phyloP scores from a whole-genome alignment of 1,140 invertebrate species.

The Cyrtorhinus lividipennis region DNA sequence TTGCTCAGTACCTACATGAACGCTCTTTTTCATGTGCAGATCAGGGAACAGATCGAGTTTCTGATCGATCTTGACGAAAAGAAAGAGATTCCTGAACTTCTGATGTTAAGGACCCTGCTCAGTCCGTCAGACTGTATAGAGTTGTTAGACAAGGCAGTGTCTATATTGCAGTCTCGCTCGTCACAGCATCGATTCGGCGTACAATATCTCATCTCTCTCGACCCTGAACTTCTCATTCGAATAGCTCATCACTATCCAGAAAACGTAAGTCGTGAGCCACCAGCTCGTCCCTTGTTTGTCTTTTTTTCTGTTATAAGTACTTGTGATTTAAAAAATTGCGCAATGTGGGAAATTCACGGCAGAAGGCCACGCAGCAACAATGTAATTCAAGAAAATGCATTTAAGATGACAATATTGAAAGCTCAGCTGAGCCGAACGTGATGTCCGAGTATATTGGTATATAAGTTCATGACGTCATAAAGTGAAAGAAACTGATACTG shows the following conservation, averaged over 20 bases:
- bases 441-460: no score
- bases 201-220: conserved; percentile 56
- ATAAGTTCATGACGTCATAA: no score
- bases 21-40: conserved; percentile 36
- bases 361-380: no score
- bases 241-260: conserved; percentile 62
- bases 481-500: no score
- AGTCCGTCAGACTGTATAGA: conserved; percentile 39
- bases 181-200: conserved; percentile 52
- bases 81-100: conserved; percentile 37
- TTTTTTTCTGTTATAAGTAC: background rate
- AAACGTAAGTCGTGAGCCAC: conserved; percentile 22
- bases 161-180: conserved; percentile 47
- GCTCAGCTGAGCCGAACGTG: no score
- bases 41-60: conserved; percentile 72
- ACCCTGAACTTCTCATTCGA: conserved; percentile 74
- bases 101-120: conserved; percentile 55
- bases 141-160: conserved; percentile 54
- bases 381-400: no score
- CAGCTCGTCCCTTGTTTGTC: no score
- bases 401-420: no score
- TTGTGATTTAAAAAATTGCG: no score
- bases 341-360: no score
- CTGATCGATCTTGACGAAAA: conserved; percentile 63
- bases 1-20: conserved; percentile 22